These are phyloP conservation scores for Agrypnia vestita DNA, from an alignment of 1,140 invertebrate species.

Conservation along the genomic window DNA sequence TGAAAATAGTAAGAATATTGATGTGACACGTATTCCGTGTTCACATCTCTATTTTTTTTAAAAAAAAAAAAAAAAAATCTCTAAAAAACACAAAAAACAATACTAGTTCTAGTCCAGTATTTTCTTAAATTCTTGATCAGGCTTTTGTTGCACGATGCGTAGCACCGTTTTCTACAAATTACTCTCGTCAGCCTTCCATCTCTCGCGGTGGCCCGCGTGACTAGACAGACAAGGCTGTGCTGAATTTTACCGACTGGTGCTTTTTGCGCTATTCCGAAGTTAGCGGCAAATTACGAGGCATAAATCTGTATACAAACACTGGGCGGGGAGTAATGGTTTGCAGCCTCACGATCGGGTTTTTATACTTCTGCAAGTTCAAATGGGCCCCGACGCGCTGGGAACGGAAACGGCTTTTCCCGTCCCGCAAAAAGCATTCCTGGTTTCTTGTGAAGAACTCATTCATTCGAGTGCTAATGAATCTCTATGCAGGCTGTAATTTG, in stretches of 20 bases:
- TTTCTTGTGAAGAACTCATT: not conserved
- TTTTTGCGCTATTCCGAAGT: not conserved
- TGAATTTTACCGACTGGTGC: not conserved
- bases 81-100: too few species aligned
- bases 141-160: too few species aligned
- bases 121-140: too few species aligned
- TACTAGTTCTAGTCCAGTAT: too few species aligned
- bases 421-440: slow-evolving; percentile 21
- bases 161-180: not conserved
- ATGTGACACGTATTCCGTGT: too few species aligned
- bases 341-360: slow-evolving; percentile 23
- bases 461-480: slow-evolving; percentile 16
- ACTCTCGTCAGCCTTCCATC: not conserved
- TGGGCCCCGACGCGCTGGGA: not conserved
- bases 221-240: too few species aligned
- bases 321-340: slow-evolving; percentile 13
- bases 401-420: slow-evolving; percentile 22
- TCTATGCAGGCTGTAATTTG: not conserved
- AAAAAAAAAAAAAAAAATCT: too few species aligned
- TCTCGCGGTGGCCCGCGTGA: not conserved
- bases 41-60: too few species aligned
- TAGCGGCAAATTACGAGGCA: slow-evolving; percentile 5
- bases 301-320: slow-evolving; percentile 26
- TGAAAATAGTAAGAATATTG: too few species aligned
- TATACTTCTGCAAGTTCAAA: slow-evolving; percentile 16